Evolutionary conservation across 2,888 invertebrate species (phyloP).

Genomic region (Dryomyza anilis): DNA sequence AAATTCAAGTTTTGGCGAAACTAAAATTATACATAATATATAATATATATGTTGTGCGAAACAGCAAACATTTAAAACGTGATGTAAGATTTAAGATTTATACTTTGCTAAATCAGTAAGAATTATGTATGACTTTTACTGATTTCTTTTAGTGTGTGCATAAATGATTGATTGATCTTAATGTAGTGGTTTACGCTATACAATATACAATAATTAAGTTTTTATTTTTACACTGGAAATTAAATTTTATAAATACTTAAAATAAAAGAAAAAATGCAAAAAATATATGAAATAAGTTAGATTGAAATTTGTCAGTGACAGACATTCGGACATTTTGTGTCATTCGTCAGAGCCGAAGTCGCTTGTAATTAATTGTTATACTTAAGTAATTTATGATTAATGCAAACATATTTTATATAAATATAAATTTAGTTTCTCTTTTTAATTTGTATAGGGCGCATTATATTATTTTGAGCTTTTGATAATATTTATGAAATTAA

Average conservation of each 20-base stretch:
- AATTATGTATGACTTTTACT: not conserved
- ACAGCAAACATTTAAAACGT: slow-evolving; percentile 31
- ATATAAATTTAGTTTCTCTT: not conserved
- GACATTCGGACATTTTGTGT: not conserved
- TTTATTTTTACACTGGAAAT: not conserved
- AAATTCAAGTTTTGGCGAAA: not conserved
- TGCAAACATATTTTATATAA: not conserved
- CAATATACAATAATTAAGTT: not conserved
- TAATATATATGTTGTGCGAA: no score
- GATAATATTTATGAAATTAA: not conserved
- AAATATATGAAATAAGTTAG: not conserved
- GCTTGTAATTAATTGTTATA: slow-evolving; percentile 18
- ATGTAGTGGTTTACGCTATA: not conserved
- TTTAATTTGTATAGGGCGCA: slow-evolving; percentile 3
- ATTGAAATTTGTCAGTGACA: not conserved
- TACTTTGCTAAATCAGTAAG: slow-evolving; percentile 25
- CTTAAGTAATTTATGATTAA: not conserved
- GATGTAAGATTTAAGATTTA: slow-evolving; percentile 39
- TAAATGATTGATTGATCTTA: not conserved
- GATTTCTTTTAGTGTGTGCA: not conserved
- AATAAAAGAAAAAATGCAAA: not conserved
- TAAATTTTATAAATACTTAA: not conserved
- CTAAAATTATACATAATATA: not conserved
- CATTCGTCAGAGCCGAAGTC: slow-evolving; percentile 16
- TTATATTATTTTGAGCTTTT: not conserved